Evolutionary conservation across 2,113 vertebrate genomes (phyloP).

Genomic region (Actinemys pallida): DNA sequence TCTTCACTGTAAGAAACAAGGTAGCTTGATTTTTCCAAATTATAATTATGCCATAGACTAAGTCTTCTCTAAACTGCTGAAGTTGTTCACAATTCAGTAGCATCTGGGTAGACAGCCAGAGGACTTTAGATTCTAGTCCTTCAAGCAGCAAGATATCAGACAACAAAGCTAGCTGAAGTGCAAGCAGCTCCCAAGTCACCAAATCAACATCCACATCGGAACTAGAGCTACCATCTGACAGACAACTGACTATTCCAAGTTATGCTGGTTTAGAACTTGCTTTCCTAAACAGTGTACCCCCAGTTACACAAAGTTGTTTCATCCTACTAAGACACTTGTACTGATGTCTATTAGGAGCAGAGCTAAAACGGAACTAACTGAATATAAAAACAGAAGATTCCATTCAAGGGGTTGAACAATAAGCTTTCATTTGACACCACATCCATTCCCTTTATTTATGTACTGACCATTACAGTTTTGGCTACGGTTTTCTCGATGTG

Average conservation of each 20-base stretch:
- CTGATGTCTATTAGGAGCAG: conserved; percentile 8
- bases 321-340: not conserved
- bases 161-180: not conserved
- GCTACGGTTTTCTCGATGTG: not conserved
- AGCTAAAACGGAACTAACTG: conserved; percentile 50
- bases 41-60: conserved; percentile 48
- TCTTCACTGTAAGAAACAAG: conserved; percentile 37
- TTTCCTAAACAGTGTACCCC: conserved; percentile 16
- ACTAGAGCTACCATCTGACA: not conserved
- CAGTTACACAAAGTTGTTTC: not conserved
- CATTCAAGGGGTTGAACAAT: conserved; percentile 7
- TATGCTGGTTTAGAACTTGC: not conserved
- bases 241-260: not conserved
- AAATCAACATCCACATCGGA: conserved; percentile 19
- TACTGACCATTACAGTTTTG: not conserved
- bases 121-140: not conserved
- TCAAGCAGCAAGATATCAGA: conserved; percentile 16
- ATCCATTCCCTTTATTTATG: not conserved
- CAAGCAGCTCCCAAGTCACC: conserved; percentile 8
- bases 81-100: not conserved
- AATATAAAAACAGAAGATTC: conserved; percentile 40
- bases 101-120: not conserved
- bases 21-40: conserved; percentile 2
- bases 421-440: not conserved
- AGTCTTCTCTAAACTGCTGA: not conserved